phyloP scores from a whole-genome alignment of 2,113 vertebrate species.

The Gymnobelideus leadbeateri region DNA sequence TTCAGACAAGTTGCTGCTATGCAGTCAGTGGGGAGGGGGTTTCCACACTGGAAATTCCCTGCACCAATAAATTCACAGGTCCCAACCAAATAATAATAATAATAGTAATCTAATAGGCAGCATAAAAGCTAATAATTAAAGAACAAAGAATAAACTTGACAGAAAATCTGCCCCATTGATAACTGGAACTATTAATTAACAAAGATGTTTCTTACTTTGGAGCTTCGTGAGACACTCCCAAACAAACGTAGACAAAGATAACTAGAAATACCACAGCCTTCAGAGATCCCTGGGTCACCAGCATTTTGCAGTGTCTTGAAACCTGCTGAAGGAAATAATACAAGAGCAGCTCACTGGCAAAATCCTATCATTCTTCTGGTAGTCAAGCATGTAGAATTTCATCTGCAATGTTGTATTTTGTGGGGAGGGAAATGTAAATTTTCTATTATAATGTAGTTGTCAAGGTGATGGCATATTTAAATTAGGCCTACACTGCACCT shows the following conservation, averaged over 20 bases:
- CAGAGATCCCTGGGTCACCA: background rate
- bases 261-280: background rate
- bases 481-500: conserved; percentile 17
- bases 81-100: background rate
- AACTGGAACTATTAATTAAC: background rate
- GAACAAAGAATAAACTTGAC: background rate
- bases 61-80: background rate
- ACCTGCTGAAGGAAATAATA: background rate
- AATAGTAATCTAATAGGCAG: background rate
- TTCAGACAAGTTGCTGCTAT: background rate
- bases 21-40: background rate
- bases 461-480: conserved; percentile 30
- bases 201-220: background rate
- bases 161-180: background rate
- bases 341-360: background rate
- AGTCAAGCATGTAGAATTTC: background rate
- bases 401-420: background rate
- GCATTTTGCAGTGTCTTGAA: background rate
- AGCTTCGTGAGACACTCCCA: background rate
- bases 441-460: background rate
- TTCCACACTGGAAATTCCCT: background rate
- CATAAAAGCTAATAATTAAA: background rate
- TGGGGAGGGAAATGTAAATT: conserved; percentile 22
- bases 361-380: background rate
- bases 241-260: background rate